phyloP scores from a whole-genome alignment of 2,113 vertebrate genomes.

The Rhombomys opimus region DNA sequence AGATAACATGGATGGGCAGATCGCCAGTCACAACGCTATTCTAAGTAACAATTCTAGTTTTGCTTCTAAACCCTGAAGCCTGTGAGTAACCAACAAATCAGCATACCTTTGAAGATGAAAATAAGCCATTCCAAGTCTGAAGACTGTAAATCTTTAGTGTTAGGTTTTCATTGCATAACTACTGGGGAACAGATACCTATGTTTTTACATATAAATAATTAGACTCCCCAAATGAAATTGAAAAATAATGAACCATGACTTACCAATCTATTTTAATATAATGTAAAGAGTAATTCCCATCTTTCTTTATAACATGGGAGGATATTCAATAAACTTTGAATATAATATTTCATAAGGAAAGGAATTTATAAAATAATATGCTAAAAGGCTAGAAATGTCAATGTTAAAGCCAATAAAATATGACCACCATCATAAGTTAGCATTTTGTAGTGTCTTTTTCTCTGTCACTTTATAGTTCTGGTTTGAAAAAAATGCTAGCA shows the following conservation, averaged over 20 bases:
- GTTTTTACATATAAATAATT: constrained; percentile 69
- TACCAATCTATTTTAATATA: constrained; percentile 68
- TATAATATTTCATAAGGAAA: constrained; percentile 65
- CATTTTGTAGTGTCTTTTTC: not conserved
- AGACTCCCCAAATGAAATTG: constrained; percentile 56
- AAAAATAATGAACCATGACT: constrained; percentile 74
- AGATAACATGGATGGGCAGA: not conserved
- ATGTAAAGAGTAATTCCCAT: constrained; percentile 36
- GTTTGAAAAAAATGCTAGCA: not conserved
- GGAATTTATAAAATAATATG: constrained; percentile 12
- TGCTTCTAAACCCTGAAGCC: constrained; percentile 32
- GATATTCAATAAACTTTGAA: constrained; percentile 58
- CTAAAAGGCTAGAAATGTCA: constrained; percentile 60
- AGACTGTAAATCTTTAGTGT: constrained; percentile 41
- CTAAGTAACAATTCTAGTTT: not conserved
- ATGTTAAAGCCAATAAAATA: not conserved
- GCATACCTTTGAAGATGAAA: constrained; percentile 48
- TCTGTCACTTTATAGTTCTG: constrained; percentile 1
- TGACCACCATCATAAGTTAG: constrained; percentile 11
- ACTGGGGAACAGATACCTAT: constrained; percentile 29
- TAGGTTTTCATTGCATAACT: constrained; percentile 66
- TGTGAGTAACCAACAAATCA: constrained; percentile 58
- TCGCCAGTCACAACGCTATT: not conserved
- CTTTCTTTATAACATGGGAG: constrained; percentile 33
- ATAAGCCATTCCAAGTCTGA: constrained; percentile 16